Base-by-base conservation (phyloP, 2,113 vertebrate species). In the Oceanites oceanicus region DNA sequence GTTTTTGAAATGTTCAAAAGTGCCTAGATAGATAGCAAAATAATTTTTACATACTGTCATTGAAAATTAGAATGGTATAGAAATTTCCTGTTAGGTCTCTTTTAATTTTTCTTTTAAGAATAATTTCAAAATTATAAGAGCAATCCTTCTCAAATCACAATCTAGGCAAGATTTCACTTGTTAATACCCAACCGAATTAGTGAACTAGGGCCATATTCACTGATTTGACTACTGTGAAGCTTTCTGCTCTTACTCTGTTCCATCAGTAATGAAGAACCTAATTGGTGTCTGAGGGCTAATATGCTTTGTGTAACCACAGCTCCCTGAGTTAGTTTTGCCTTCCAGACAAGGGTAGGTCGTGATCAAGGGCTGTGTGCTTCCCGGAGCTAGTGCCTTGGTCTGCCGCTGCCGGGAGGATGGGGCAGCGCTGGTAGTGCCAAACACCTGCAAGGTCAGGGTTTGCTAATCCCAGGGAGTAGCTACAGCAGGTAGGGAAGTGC, bases 361-460 rank as follows among this genome's bases (percentile, higher is more conserved):
- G 20, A 11, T 19, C 42, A n/a, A 58, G 30, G 50, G 23, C 42
- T 7, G 11, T 9, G 49, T 58, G 44, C 27, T 67, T 42, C 18
- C 83, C 4, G 8, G 7, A 40, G 29, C 22, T 11, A 11, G 34
- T 16, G 47, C 58, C 44, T 26, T 17, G 27, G 27, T 22, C 23
- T n/a, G 55, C 53, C 14, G 49, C 42, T 56, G 42, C 59, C 1
- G 3, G 20, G 11, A 40, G 29, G 22, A 5, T 7, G 50, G 25
- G 62, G 5, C 5, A 12, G n/a, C 0, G 4, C n/a, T 3, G 52
- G 29, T 7, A 5, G 23, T 20, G 52, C 42, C 44, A 7, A 29
- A n/a, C 9, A 6, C 52, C 15, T 8, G 12, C n/a, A 10, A n/a
- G 27, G 20, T 7, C 6, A 4, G 62, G 25, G 52, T 7, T 18